Evolutionary conservation across 2,113 vertebrate genomes (phyloP).

Genomic region (Lepus americanus): DNA sequence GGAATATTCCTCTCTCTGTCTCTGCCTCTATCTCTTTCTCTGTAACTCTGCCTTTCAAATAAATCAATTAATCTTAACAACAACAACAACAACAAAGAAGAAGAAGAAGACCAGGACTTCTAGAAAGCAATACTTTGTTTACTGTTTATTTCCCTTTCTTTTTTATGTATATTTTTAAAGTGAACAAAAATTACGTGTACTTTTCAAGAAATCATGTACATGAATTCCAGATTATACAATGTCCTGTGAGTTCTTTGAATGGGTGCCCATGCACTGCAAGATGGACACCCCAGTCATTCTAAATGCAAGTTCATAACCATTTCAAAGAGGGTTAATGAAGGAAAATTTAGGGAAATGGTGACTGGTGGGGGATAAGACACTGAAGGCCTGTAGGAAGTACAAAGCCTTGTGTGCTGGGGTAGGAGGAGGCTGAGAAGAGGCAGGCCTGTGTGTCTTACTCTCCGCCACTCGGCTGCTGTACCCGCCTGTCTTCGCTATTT

Average conservation of each 20-base stretch:
- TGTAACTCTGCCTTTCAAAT: too few relatives aligned
- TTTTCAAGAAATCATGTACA: not conserved
- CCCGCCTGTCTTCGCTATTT: too few relatives aligned
- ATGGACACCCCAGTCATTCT: not conserved
- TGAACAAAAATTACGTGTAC: not conserved
- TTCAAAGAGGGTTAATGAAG: not conserved
- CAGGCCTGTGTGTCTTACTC: fast-evolving
- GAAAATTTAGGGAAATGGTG: not conserved
- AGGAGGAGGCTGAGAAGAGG: not conserved
- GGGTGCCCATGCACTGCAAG: not conserved
- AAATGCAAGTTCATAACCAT: not conserved
- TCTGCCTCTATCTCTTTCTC: too few relatives aligned
- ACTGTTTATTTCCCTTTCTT: not conserved
- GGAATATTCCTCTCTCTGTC: too few relatives aligned
- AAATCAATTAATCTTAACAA: too few relatives aligned
- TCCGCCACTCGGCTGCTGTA: too few relatives aligned
- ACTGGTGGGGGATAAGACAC: not conserved
- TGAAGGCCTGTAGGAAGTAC: not conserved
- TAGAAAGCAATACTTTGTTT: not conserved
- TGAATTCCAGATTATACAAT: not conserved
- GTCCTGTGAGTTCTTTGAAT: not conserved
- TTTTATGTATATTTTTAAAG: not conserved
- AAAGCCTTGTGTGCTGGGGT: fast-evolving
- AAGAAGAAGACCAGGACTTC: not conserved
- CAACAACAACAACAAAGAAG: too few relatives aligned